A percentile compares a stretch with the other conserved stretches of the same genome.
Evolutionary conservation across 2,113 vertebrate genomes (phyloP).

Genomic region (Forbesichthys agassizii): DNA sequence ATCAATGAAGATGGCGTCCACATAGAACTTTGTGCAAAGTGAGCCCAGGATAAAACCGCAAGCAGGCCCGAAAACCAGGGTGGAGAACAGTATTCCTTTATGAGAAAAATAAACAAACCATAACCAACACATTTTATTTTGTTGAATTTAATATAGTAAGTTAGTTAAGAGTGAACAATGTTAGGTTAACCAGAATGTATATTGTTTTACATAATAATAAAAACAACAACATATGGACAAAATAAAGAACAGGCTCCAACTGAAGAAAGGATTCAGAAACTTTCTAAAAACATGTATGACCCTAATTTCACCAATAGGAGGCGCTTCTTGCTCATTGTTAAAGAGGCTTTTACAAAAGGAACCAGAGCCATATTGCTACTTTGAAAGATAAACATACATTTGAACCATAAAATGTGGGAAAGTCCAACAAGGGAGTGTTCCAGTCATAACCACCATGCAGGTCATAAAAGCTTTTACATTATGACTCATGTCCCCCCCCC

Average conservation of each 20-base stretch:
- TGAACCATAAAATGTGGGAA: background rate
- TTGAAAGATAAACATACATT: too few relatives aligned
- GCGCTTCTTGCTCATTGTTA: constrained; percentile 18
- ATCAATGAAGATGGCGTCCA: constrained; percentile 95
- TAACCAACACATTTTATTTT: background rate
- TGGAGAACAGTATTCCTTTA: constrained; percentile 96
- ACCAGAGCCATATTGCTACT: too few relatives aligned
- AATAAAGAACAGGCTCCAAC: background rate
- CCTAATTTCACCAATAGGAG: constrained; percentile 26
- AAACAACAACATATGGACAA: background rate
- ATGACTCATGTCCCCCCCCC: too few relatives aligned
- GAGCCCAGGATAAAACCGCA: constrained; percentile 98
- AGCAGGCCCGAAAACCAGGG: constrained; percentile 96
- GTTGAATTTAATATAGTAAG: background rate
- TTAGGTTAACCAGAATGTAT: background rate
- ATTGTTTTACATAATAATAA: background rate
- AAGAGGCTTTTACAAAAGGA: background rate
- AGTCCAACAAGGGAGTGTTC: constrained; percentile 25
- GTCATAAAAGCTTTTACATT: too few relatives aligned
- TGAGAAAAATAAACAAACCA: background rate
- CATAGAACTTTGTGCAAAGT: constrained; percentile 97
- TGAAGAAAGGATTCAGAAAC: background rate
- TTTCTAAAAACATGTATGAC: background rate
- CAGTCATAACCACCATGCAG: background rate
- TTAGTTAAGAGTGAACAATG: background rate